Evolutionary conservation across 2,888 invertebrate genomes (phyloP).

Genomic region (Orthosia incerta): DNA sequence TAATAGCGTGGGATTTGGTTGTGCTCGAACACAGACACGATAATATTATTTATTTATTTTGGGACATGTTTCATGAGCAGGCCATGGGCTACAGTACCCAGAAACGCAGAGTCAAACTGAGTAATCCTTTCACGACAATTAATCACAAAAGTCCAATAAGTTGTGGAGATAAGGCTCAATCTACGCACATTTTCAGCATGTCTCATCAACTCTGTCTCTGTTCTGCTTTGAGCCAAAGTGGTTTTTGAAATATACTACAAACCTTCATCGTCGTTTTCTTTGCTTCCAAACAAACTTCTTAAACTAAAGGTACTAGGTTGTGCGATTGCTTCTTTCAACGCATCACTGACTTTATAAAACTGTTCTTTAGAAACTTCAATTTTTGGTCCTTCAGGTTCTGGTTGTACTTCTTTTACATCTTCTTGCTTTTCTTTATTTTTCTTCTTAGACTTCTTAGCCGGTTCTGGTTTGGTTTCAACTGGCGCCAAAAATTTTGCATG

Average conservation of each 20-base stretch:
- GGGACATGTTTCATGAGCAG: too few relatives aligned
- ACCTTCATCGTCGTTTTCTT: constrained; percentile 74
- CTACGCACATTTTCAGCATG: too few relatives aligned
- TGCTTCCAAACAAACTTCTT: constrained; percentile 92
- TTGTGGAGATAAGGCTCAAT: too few relatives aligned
- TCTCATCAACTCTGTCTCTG: too few relatives aligned
- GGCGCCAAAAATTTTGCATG: constrained; percentile 92
- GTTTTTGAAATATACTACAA: constrained; percentile 6
- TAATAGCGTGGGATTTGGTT: too few relatives aligned
- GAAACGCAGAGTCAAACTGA: too few relatives aligned
- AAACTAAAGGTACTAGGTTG: constrained; percentile 92
- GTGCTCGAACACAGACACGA: too few relatives aligned
- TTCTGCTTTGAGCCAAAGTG: not conserved
- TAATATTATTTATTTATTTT: too few relatives aligned
- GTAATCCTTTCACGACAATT: too few relatives aligned
- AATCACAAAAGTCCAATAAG: too few relatives aligned
- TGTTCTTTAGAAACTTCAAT: constrained; percentile 93
- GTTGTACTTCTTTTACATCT: constrained; percentile 73
- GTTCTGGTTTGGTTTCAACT: constrained; percentile 74
- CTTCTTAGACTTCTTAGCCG: constrained; percentile 81
- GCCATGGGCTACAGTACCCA: too few relatives aligned
- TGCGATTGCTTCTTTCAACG: constrained; percentile 92
- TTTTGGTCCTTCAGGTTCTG: constrained; percentile 74
- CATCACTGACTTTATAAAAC: constrained; percentile 93
- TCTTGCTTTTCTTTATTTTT: constrained; percentile 77